phyloP scores from a whole-genome alignment of 64 coral and sea anemone genomes.

The Dendrophyllia cribrosa region DNA sequence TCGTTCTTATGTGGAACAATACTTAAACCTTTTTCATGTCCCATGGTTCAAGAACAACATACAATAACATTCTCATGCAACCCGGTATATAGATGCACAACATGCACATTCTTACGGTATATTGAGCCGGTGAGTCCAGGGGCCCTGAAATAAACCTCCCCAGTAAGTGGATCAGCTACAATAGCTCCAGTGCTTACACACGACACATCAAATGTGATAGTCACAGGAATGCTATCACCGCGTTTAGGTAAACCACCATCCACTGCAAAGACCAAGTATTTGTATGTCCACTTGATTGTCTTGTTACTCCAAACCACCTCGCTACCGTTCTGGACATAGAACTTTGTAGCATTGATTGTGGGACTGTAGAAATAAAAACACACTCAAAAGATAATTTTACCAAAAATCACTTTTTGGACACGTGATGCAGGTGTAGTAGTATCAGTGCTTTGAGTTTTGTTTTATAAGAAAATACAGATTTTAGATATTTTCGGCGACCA shows the following conservation, averaged over 20 bases:
- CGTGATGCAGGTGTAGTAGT: no score
- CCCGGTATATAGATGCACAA: no score
- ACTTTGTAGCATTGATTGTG: conserved; percentile 73
- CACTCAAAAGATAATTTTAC: conserved; percentile 15
- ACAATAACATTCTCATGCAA: neutral
- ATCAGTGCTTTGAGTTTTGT: no score
- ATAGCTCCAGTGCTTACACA: conserved; percentile 81
- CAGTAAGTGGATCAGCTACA: conserved; percentile 74
- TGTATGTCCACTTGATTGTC: conserved; percentile 78
- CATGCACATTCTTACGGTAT: conserved; percentile 77
- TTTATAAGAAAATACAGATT: no score
- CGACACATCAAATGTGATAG: conserved; percentile 89
- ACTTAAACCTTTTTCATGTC: no score
- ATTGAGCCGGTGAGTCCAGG: conserved; percentile 88
- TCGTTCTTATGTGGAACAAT: no score
- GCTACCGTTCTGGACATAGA: conserved; percentile 77
- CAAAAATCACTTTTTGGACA: no score
- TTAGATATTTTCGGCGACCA: no score
- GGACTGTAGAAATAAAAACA: conserved; percentile 45
- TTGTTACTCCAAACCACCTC: conserved; percentile 90
- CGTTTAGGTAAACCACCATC: conserved; percentile 85
- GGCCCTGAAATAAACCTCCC: conserved; percentile 94
- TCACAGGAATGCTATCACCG: conserved; percentile 86
- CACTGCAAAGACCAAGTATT: conserved; percentile 85
- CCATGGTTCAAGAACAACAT: neutral